phyloP scores from a whole-genome alignment of 2,888 invertebrate genomes.

The Andrena bucephala region DNA sequence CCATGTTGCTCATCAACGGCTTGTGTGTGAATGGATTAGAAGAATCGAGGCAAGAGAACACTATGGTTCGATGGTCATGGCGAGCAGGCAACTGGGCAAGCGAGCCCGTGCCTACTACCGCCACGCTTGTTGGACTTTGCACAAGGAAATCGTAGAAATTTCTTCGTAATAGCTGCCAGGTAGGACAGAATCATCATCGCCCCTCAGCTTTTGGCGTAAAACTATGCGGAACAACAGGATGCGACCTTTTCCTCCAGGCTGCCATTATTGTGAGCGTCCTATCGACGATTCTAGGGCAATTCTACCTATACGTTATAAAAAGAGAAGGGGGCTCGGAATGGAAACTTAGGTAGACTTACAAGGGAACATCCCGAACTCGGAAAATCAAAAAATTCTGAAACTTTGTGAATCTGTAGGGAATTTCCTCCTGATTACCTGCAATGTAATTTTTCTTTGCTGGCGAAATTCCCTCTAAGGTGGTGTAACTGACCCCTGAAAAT shows the following conservation, averaged over 20 bases:
- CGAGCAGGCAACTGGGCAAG: constrained; percentile 68
- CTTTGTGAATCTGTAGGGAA: too few species aligned
- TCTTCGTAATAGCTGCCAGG: constrained; percentile 65
- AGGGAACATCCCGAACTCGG: too few species aligned
- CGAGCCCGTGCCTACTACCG: constrained; percentile 50
- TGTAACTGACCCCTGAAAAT: too few species aligned
- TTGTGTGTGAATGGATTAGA: constrained; percentile 26
- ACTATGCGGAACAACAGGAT: constrained; percentile 30
- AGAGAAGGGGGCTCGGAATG: too few species aligned
- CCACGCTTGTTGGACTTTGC: constrained; percentile 62
- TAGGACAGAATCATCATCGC: constrained; percentile 63
- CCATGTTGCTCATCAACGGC: too few species aligned
- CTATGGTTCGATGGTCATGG: constrained; percentile 68
- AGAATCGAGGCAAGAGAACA: constrained; percentile 55
- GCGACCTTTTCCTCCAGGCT: constrained; percentile 10
- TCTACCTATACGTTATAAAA: too few species aligned
- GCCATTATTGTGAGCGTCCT: not conserved
- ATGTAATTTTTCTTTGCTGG: too few species aligned
- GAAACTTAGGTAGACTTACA: too few species aligned
- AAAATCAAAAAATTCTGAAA: too few species aligned
- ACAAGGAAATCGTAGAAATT: constrained; percentile 67
- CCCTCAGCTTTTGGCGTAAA: constrained; percentile 45
- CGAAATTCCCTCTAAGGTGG: too few species aligned
- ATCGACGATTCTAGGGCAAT: too few species aligned
- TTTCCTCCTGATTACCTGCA: too few species aligned